Percentiles rank a stretch among this genome's conserved stretches.
Evolutionary conservation across 2,888 invertebrate species (phyloP).

Genomic region (Cabera pusaria): DNA sequence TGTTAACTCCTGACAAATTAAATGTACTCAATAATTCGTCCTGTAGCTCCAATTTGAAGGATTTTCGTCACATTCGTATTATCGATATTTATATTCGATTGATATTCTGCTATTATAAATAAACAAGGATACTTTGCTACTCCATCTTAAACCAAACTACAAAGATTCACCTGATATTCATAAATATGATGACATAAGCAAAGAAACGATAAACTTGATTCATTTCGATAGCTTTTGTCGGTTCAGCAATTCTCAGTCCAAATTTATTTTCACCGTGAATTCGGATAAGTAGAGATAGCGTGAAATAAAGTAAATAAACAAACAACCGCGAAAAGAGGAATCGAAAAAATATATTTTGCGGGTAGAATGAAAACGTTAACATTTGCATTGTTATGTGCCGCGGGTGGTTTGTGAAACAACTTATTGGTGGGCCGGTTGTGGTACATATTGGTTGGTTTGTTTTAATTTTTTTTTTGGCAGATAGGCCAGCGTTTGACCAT

Average conservation of each 20-base stretch:
- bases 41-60: too few species aligned
- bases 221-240: conserved; percentile 16
- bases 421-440: conserved; percentile 9
- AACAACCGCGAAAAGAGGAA: conserved; percentile 31
- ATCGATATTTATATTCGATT: too few species aligned
- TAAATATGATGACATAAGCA: conserved; percentile 14
- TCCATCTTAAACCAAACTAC: too few species aligned
- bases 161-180: too few species aligned
- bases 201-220: conserved; percentile 24
- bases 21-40: too few species aligned
- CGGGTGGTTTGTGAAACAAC: conserved; percentile 16
- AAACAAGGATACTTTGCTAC: too few species aligned
- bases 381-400: conserved; percentile 37
- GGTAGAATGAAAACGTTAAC: conserved; percentile 36
- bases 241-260: conserved; percentile 22
- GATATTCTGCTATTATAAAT: too few species aligned
- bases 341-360: conserved; percentile 33
- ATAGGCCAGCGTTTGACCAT: too few species aligned
- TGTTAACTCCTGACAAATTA: too few species aligned
- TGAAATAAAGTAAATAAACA: conserved; percentile 35
- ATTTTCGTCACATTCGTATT: too few species aligned
- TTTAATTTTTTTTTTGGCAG: too few species aligned
- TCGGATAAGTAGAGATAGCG: conserved; percentile 27
- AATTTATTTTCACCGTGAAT: conserved; percentile 25
- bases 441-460: too few species aligned